Evolutionary conservation across 2,797 vertebrate genomes (phyloP).

Genomic region (Oreochromis mossambicus): DNA sequence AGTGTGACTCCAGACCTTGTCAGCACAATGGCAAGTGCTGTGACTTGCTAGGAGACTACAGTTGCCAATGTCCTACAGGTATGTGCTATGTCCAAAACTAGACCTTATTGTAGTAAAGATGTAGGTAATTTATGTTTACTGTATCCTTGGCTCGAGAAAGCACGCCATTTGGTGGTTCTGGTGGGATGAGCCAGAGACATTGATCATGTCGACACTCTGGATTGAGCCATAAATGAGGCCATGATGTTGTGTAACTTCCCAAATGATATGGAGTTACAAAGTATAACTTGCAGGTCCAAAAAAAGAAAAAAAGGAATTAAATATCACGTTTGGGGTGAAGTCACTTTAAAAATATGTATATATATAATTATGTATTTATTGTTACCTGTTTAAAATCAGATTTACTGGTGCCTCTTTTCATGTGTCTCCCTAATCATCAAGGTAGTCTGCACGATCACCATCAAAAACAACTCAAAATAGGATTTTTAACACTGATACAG

Average conservation of each 20-base stretch:
- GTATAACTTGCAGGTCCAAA: background rate
- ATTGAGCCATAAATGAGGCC: background rate
- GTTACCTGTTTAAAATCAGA: background rate
- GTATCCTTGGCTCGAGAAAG: background rate
- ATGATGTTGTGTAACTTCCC: background rate
- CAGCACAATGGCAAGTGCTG: slow-evolving; percentile 77
- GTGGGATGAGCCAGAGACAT: background rate
- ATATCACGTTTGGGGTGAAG: background rate
- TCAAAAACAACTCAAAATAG: background rate
- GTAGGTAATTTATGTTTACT: background rate
- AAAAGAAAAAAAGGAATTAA: background rate
- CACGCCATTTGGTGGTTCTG: background rate
- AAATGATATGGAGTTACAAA: background rate
- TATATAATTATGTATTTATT: background rate
- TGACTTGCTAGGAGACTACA: slow-evolving; percentile 66
- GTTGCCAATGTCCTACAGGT: slow-evolving; percentile 81
- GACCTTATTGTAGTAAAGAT: background rate
- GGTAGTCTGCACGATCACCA: background rate
- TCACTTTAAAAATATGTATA: background rate
- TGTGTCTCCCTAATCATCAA: background rate
- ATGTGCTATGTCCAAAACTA: slow-evolving; percentile 4
- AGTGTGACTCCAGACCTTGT: slow-evolving; percentile 76
- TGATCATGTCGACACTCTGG: background rate
- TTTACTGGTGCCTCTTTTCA: background rate
- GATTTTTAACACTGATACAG: background rate